Evolutionary conservation across 1,140 invertebrate species (phyloP).

Genomic region (Pinna nobilis): DNA sequence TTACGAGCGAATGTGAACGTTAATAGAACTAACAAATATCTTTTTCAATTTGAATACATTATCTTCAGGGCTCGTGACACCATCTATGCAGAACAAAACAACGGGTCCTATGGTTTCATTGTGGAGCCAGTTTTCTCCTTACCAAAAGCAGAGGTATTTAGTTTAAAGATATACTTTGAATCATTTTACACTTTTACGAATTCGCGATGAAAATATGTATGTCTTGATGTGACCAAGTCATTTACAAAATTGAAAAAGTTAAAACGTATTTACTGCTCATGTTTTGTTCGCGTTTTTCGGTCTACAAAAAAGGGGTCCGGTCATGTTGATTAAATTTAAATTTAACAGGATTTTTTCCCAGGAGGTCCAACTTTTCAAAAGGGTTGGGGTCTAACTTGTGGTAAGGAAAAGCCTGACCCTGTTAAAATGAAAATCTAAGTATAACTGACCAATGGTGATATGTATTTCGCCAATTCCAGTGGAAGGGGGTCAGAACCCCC

Average conservation of each 20-base stretch:
- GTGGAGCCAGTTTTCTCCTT: constrained; percentile 32
- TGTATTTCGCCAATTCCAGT: no score
- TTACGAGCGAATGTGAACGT: no score
- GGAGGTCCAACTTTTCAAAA: no score
- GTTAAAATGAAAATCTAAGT: no score
- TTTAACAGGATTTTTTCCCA: neutral
- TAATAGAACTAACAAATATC: no score
- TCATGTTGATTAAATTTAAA: neutral
- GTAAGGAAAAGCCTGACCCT: no score
- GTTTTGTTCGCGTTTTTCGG: neutral
- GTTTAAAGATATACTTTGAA: neutral
- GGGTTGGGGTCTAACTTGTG: no score
- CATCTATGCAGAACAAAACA: constrained; percentile 56
- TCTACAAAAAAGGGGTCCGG: neutral
- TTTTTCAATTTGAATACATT: no score
- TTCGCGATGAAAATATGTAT: neutral
- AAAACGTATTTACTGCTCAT: neutral
- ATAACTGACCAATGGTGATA: no score
- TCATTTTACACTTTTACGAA: neutral
- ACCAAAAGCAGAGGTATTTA: constrained; percentile 44
- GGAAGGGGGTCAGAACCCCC: neutral
- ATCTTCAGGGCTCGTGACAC: constrained; percentile 55
- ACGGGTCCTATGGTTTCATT: constrained; percentile 56
- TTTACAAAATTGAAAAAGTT: neutral
- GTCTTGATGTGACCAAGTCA: neutral